Percentiles rank a stretch among this genome's conserved stretches.
Conservation (phyloP, 2,113 vertebrate species). For the Columbina picui region DNA sequence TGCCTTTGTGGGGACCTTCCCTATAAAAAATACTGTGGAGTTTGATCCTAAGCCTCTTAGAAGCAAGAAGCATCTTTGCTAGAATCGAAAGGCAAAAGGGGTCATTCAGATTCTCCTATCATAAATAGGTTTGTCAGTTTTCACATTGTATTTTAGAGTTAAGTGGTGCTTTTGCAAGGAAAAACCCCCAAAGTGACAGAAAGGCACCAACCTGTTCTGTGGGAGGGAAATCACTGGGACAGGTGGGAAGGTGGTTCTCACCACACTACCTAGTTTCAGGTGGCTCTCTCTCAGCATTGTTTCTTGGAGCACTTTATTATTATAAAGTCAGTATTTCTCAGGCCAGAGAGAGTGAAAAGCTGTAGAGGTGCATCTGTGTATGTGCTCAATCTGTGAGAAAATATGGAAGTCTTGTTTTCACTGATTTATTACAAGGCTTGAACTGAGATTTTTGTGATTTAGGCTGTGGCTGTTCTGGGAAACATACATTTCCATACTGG, state of each 20-base stretch:
- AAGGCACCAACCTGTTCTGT: background rate
- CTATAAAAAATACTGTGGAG: background rate
- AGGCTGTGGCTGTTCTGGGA: background rate
- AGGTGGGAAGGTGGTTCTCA: background rate
- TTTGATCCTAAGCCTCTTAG: background rate
- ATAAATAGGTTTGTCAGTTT: background rate
- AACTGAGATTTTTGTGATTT: background rate
- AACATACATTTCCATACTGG: background rate
- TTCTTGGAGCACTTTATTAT: background rate
- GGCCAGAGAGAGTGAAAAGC: background rate
- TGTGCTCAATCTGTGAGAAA: background rate
- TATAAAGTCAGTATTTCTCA: background rate
- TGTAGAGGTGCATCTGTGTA: background rate
- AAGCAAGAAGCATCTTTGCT: background rate
- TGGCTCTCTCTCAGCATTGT: background rate
- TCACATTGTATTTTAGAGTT: background rate
- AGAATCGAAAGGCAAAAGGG: background rate
- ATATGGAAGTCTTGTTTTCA: background rate
- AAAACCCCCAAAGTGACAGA: background rate
- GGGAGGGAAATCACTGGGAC: background rate
- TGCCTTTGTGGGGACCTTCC: background rate
- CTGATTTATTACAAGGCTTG: constrained; percentile 12
- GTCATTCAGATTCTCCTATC: background rate
- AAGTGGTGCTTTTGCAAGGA: background rate
- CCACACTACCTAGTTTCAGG: background rate